Evolutionary conservation across 2,797 vertebrate genomes (phyloP).

Genomic region (Bufotes viridis): DNA sequence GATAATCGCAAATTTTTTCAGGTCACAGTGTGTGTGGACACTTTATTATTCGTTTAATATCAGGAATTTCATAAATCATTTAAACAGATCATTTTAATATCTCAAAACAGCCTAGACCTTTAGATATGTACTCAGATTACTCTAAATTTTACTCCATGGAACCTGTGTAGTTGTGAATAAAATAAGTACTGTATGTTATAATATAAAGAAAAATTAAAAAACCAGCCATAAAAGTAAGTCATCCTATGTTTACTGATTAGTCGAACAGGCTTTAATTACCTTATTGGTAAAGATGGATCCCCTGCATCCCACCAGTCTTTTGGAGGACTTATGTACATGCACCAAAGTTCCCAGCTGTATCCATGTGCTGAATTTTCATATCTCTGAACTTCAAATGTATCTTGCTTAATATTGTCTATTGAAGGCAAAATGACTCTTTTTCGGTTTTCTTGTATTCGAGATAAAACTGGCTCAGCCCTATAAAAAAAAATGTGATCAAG

Average conservation of each 20-base stretch:
- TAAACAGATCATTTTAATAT: too few relatives aligned
- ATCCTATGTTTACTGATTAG: background rate
- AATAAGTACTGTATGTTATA: too few relatives aligned
- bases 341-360: conserved; percentile 99
- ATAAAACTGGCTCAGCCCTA: conserved; percentile 94
- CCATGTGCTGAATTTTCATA: conserved; percentile 95
- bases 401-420: conserved; percentile 97
- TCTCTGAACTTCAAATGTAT: conserved; percentile 92
- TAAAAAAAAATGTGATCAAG: conserved; percentile 9
- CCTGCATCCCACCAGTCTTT: conserved; percentile 96
- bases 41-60: too few relatives aligned
- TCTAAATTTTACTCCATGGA: too few relatives aligned
- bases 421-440: conserved; percentile 92
- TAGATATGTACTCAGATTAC: too few relatives aligned
- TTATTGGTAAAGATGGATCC: conserved; percentile 92
- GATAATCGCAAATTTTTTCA: too few relatives aligned
- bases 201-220: background rate
- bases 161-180: too few relatives aligned
- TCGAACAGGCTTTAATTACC: conserved; percentile 70
- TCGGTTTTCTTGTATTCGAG: conserved; percentile 91
- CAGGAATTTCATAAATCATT: too few relatives aligned
- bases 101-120: too few relatives aligned
- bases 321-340: conserved; percentile 97
- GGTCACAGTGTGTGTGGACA: too few relatives aligned
- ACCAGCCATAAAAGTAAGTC: background rate